Evolutionary conservation across 2,888 invertebrate species (phyloP), one percentile per base, ranked within the genome.

Genomic region (Rhingia campestris): DNA sequence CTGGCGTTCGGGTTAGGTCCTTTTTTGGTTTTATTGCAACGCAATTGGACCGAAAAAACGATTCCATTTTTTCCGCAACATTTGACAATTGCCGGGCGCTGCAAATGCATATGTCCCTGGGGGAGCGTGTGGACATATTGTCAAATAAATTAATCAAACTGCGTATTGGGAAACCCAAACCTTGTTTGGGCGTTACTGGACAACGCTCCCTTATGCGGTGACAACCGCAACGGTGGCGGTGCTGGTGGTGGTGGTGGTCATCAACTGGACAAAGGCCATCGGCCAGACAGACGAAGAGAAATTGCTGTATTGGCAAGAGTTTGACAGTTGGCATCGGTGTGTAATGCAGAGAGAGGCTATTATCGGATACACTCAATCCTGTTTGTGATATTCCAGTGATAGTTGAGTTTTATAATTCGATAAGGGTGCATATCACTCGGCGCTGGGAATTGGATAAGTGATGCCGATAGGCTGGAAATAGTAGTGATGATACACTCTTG

Each of bases 121-220:
- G 72, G 73, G 59, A 39, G 43, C n/a, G 64, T 47, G 64, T 54
- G 70, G 74, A 80, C 84, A 84, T 80, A 80, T 84, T 80, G 84
- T 74, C 84, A 84, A 84, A 84, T 84, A 84, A 84, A 84, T 84
- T 84, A 84, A 80, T 84, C 84, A 80, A 84, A 75, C 80, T 75
- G 66, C 74, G 84, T 84, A 80, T 59, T 70, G 80, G 75, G 61
- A 58, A 37, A 56, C 10, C 37, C 4, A 56, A 74, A 84, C 79
- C 47, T 61, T 58, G 74, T 82, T 80, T 80, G 84, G 84, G 84
- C 84, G 84, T 80, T 61, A 75, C 84, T 79, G 79, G 79, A 54
- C 45, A 49, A 53, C 4, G 22, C 41, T 66, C 59, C 81, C 69
- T 51, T 22, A 22, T 64, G 37, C 67, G 22, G 22, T 22, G 22